A percentile compares a stretch with the other conserved stretches of the same genome.
Evolutionary conservation across 2,113 vertebrate genomes (phyloP).

Genomic region (Brienomyrus longianalis): DNA sequence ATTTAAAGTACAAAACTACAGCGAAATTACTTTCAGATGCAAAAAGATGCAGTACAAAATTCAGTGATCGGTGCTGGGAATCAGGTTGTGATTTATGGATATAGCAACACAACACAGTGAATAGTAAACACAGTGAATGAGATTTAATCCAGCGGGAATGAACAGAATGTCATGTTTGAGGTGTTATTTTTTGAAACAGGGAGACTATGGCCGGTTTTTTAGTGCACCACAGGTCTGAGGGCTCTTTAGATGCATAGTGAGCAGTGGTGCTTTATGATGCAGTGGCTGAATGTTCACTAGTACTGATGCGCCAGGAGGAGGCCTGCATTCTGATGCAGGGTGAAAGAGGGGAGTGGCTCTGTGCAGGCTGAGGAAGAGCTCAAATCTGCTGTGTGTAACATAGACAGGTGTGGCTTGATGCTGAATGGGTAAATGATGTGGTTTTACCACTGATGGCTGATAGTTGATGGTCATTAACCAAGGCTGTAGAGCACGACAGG

Average conservation of each 20-base stretch:
- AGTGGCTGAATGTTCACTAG: neutral
- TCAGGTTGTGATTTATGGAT: neutral
- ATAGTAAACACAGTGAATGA: neutral
- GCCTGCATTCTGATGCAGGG: neutral
- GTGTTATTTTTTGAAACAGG: neutral
- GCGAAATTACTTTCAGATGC: neutral
- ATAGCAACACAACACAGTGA: neutral
- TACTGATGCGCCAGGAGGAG: neutral
- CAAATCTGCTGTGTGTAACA: neutral
- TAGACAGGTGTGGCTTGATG: neutral
- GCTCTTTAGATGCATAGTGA: neutral
- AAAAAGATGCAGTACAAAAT: neutral
- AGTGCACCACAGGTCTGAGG: neutral
- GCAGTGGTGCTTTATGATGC: neutral
- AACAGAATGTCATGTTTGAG: neutral
- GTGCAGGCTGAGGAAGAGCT: neutral
- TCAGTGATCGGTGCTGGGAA: neutral
- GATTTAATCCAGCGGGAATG: neutral
- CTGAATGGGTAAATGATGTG: neutral
- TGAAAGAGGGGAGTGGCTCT: neutral
- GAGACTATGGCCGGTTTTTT: neutral
- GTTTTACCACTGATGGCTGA: neutral
- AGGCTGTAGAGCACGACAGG: neutral
- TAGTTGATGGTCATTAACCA: neutral
- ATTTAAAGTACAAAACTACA: neutral